Evolutionary conservation across 1,140 invertebrate species (phyloP), one percentile per base, ranked within the genome.

Genomic region (Drosophila santomea): DNA sequence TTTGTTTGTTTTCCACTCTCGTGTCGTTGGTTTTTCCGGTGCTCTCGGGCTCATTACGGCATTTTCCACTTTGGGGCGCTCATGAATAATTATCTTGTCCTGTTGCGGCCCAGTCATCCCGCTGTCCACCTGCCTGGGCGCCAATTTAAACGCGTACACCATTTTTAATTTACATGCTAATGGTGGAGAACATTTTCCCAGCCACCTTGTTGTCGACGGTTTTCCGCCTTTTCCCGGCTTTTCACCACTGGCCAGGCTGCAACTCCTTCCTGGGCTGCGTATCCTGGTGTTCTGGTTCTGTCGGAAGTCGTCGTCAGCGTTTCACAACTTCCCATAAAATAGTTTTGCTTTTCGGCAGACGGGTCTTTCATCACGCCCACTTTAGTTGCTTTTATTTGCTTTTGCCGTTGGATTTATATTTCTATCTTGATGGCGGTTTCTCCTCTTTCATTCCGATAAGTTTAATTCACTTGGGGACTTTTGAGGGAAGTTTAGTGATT

Each of bases 161-260:
- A 80, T 81, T 81, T 80, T 81, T 81, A 81, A 81, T 81, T 81
- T 81, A 81, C 78, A 80, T 80, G 78, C 69, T 81, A 81, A 81
- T 81, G 72, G 73, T 59, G 61, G 61, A 52, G 61, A 80, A 59
- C 79, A 81, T 81, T 81, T 80, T 52, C 47, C 45, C 71, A 64
- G 58, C 41, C 76, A 73, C 75, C 77, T 71, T 59, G 59, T 55
- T 77, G 74, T 69, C 61, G 63, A 61, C 61, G 54, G 43, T 55
- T 54, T 59, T 60, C 48, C 43, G 50, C 32, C 32, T 32, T 38
- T 73, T 50, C 44, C 48, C 43, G 50, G 2, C 28, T 32, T 38
- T 73, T 50, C 44, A 4, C 5, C 38, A 12, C 36, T 39, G 38
- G 36, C 48, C 23, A 4, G 44, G 23, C 25, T 56, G 67, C 36